A percentile compares a stretch with the other conserved stretches of the same genome.
Evolutionary conservation across 2,888 invertebrate genomes (phyloP).

Genomic region (Archips xylosteana): DNA sequence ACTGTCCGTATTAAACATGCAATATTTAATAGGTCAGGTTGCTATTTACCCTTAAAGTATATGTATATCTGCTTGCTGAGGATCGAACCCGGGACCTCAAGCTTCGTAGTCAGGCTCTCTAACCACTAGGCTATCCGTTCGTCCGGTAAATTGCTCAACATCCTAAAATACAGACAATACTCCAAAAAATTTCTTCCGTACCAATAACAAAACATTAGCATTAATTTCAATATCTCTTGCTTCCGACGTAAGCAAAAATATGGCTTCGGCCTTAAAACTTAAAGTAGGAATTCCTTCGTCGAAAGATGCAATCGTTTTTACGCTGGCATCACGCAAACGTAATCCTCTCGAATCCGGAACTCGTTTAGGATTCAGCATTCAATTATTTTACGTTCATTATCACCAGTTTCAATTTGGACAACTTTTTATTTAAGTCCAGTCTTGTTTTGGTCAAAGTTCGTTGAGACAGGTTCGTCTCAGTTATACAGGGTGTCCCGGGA

Average conservation of each 20-base stretch:
- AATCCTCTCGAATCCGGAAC: slow-evolving; percentile 31
- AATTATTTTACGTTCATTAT: slow-evolving; percentile 46
- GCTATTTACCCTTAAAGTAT: too few species aligned
- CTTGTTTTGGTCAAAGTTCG: background rate
- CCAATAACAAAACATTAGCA: slow-evolving; percentile 28
- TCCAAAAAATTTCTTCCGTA: slow-evolving; percentile 5
- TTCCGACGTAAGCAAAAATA: background rate
- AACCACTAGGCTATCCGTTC: too few species aligned
- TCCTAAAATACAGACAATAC: slow-evolving; percentile 1
- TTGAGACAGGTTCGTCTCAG: background rate
- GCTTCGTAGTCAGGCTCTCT: too few species aligned
- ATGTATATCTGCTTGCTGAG: too few species aligned
- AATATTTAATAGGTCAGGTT: too few species aligned
- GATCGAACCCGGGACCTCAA: too few species aligned
- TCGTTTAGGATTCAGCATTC: slow-evolving; percentile 46
- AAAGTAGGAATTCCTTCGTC: background rate
- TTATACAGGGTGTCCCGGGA: background rate
- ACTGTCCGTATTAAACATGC: too few species aligned
- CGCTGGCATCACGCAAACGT: slow-evolving; percentile 12
- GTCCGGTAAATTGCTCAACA: too few species aligned
- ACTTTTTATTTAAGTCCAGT: slow-evolving; percentile 8
- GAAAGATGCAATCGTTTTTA: background rate
- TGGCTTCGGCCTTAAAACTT: background rate
- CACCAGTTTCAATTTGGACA: slow-evolving; percentile 13
- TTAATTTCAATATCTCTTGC: slow-evolving; percentile 25